Conservation (phyloP, 2,888 invertebrate genomes). For the Loripinus fragilis region DNA sequence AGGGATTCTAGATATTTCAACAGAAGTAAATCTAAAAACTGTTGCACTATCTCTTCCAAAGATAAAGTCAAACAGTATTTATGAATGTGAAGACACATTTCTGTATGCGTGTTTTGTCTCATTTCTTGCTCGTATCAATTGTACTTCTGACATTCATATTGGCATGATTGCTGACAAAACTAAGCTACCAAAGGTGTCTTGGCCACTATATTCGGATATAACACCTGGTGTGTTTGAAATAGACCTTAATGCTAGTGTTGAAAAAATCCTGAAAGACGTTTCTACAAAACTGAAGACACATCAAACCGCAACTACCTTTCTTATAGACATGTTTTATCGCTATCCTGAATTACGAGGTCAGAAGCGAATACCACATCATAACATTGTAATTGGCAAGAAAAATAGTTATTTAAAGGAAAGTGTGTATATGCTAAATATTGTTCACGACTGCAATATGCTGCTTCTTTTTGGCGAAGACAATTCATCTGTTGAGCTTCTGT, state of each 20-base stretch:
- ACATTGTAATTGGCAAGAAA: constrained; percentile 61
- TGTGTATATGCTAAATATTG: constrained; percentile 10
- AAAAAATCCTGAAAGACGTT: constrained; percentile 40
- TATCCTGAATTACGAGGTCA: constrained; percentile 62
- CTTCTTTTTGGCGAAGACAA: constrained; percentile 50
- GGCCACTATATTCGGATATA: constrained; percentile 58
- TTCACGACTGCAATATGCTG: constrained; percentile 65
- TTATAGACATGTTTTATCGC: constrained; percentile 64
- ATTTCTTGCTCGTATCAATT: constrained; percentile 67
- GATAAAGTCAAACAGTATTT: constrained; percentile 2
- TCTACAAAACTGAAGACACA: constrained; percentile 36
- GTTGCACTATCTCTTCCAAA: constrained; percentile 33
- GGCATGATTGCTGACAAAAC: constrained; percentile 63
- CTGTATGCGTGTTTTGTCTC: constrained; percentile 61
- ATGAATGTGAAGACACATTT: constrained; percentile 24
- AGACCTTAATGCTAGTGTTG: constrained; percentile 38
- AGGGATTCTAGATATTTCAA: constrained; percentile 59
- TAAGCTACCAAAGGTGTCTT: constrained; percentile 35
- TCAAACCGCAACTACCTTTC: constrained; percentile 55
- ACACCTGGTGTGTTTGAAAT: constrained; percentile 61
- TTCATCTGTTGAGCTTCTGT: constrained; percentile 47
- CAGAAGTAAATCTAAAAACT: constrained; percentile 46
- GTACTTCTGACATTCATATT: constrained; percentile 57
- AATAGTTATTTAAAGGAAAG: neutral
- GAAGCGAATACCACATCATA: constrained; percentile 64